Base-by-base conservation (phyloP, 2,888 invertebrate genomes). In the Halictus ligatus region DNA sequence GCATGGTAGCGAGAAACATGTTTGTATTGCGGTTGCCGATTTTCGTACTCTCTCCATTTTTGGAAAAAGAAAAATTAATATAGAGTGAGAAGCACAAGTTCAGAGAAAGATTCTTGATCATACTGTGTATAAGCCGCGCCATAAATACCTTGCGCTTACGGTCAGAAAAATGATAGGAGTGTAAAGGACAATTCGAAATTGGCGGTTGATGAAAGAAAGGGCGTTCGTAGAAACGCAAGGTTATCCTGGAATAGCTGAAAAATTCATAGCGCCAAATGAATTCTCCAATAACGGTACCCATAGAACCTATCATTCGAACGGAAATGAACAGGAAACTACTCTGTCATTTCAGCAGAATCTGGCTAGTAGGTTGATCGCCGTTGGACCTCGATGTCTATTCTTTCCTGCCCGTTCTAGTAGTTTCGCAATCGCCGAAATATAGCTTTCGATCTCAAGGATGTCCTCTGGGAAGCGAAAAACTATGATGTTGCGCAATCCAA, bases 321-420 rank as follows among this genome's bases (percentile, higher is more conserved):
- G 71, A 88, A 83, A 81, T 81, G 71, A 72, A 71, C 58, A 67
- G 78, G 83, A 71, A 87, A 87, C 80, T 86, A 64, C 86, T 74
- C 82, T 93, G 91, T 93, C 92, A 93, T 93, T 93, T 93, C 80
- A 79, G 86, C 89, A 86, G 88, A 92, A 84, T 86, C 73, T 78
- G 83, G 84, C 88, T 79, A 80, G 78, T 85, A 78, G 78, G 64
- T 69, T 84, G 73, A 81, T 75, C 76, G 75, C 64, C 67, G 50
- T 29, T 69, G 74, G 40, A 46, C 77, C 83, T 58, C 76, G 25
- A 46, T 81, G 81, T 85, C 81, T 78, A 69, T 74, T n/a, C 58
- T 29, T 60, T 82, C n/a, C 43, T 46, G 77, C 29, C 74, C 40
- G 81, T 83, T 85, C 72, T 50, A 75, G 50, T 25, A 69, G 74